Percentiles rank a stretch among this genome's conserved stretches.
Evolutionary conservation across 2,113 vertebrate genomes (phyloP).

Genomic region (Manacus vitellinus): DNA sequence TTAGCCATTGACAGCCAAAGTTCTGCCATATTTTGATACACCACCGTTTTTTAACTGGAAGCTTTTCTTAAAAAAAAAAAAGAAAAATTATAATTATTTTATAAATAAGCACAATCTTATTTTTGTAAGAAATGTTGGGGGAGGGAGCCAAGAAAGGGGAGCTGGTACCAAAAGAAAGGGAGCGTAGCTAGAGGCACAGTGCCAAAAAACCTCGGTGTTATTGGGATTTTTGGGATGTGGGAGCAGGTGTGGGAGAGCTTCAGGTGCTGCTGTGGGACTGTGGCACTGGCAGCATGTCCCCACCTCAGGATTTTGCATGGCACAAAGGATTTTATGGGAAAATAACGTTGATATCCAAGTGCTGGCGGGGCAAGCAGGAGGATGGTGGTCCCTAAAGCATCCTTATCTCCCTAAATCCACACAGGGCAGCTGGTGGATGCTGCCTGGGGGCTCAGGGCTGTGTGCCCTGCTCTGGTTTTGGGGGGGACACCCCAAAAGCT

Average conservation of each 20-base stretch:
- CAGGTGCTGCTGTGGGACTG: rapidly evolving
- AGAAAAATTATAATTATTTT: slow-evolving; percentile 65
- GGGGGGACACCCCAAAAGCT: background rate
- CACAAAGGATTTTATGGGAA: background rate
- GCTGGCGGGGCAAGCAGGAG: background rate
- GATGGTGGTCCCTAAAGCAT: background rate
- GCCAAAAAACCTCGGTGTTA: slow-evolving; percentile 63
- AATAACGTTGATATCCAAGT: rapidly evolving
- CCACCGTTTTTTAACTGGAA: slow-evolving; percentile 78
- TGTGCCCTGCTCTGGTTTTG: background rate
- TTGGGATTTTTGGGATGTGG: slow-evolving; percentile 34
- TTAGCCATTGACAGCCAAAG: slow-evolving; percentile 67
- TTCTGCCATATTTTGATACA: slow-evolving; percentile 77
- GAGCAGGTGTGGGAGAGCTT: slow-evolving; percentile 60
- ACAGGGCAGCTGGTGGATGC: background rate
- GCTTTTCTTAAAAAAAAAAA: slow-evolving; percentile 68
- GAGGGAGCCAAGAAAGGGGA: background rate
- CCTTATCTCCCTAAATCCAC: background rate
- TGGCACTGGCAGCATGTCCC: background rate
- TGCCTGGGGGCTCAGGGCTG: background rate
- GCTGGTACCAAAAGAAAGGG: slow-evolving; percentile 51
- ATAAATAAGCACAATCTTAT: slow-evolving; percentile 76
- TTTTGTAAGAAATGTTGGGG: slow-evolving; percentile 72
- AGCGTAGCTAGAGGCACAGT: background rate
- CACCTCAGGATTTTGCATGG: background rate